Evolutionary conservation across 2,888 invertebrate species (phyloP), one percentile per base, ranked within the genome.

Genomic region (Philaethria dido): DNA sequence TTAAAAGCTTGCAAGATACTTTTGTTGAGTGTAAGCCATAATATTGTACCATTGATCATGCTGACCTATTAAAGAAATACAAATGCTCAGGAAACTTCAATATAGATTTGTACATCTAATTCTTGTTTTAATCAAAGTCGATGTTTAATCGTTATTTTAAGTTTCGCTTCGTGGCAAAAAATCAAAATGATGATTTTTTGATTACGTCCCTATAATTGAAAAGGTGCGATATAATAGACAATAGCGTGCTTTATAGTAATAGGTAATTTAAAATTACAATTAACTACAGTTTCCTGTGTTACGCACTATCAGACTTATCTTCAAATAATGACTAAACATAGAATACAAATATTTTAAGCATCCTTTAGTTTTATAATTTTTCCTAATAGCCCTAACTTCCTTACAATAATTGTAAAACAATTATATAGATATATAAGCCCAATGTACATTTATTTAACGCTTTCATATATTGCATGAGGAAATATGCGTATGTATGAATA

Each of bases 331-430:
- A 42, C n/a, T 57, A 14, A 22, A 4, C 14, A 42, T 22, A 22
- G 4, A 22, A 57, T 57, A 42, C 20, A 42, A 42, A 22, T 22
- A 57, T 57, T 42, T 42, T 22, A 9, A 55, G 3, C 57, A 39
- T 57, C 57, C 57, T 57, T 22, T 22, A n/a, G 42, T 42, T 13
- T 9, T 42, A n/a, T 42, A 42, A 42, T 57, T 42, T 57, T 57
- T 57, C 25, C 11, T 57, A 39, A 42, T 57, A 42, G 11, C 22
- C 20, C 55, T 9, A 20, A 42, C 22, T n/a, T 57, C 57, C 57
- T 42, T 39, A 11, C 22, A 8, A 22, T 39, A 42, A 57, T 42
- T 42, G 22, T 52, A 16, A 52, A 29, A 11, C 16, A 25, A 52
- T 57, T 57, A 55, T 22, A 39, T n/a, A n/a, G n/a, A n/a, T n/a